These are phyloP conservation scores for Paraplagusia blochii DNA, from an alignment of 2,113 vertebrate genomes.

Conservation along the genomic window DNA sequence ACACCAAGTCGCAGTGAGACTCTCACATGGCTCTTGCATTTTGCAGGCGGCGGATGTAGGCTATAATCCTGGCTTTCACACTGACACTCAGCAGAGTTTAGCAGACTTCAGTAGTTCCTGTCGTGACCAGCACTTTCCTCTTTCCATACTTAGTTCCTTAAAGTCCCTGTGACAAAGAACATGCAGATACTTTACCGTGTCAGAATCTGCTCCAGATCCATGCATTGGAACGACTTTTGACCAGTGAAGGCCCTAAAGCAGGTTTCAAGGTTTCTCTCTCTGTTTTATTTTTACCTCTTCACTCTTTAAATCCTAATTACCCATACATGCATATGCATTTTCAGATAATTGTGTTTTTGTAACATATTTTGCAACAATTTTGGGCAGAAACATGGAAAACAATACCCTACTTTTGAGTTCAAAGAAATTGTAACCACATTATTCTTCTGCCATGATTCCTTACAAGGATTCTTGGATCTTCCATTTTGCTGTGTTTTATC, in stretches of 20 bases:
- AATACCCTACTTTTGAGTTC: conserved; percentile 73
- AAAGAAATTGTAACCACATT: conserved; percentile 72
- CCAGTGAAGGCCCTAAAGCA: conserved; percentile 30
- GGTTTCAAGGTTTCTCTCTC: conserved; percentile 32
- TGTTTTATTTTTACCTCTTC: conserved; percentile 13
- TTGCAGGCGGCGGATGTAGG: conserved; percentile 57
- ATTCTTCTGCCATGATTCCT: conserved; percentile 71
- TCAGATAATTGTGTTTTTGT: too few relatives aligned
- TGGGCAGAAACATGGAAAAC: conserved; percentile 65
- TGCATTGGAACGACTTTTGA: conserved; percentile 23
- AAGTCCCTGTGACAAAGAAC: conserved; percentile 68
- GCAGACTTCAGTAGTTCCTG: conserved; percentile 61
- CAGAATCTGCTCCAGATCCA: conserved; percentile 36
- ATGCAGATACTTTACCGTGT: conserved; percentile 48
- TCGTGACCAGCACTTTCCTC: conserved; percentile 66
- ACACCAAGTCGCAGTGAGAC: conserved; percentile 35
- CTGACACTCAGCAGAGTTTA: conserved; percentile 69
- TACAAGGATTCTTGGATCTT: conserved; percentile 68
- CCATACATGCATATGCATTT: conserved; percentile 40
- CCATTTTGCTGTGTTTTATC: conserved; percentile 69
- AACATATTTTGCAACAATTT: conserved; percentile 50
- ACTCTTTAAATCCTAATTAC: background rate
- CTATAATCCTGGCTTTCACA: conserved; percentile 62
- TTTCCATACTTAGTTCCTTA: conserved; percentile 60
- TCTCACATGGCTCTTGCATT: conserved; percentile 61